phyloP scores from a whole-genome alignment of 2,888 invertebrate genomes.

The Spilosoma lubricipeda region DNA sequence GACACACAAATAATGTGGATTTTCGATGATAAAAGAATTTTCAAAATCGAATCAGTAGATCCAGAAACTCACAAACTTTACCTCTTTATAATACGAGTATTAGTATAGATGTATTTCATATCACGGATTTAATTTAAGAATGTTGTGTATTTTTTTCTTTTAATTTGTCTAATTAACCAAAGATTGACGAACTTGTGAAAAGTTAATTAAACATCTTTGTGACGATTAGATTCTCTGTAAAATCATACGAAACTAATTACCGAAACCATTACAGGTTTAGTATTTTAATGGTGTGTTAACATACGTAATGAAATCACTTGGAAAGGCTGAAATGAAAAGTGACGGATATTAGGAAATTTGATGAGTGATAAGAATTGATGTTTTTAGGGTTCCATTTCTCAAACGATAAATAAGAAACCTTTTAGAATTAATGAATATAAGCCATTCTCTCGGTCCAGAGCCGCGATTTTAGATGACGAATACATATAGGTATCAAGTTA shows the following conservation, averaged over 20 bases:
- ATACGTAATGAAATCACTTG: slow-evolving; percentile 11
- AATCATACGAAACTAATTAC: slow-evolving; percentile 41
- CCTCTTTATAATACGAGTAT: not conserved
- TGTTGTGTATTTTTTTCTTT: slow-evolving; percentile 16
- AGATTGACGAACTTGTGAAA: slow-evolving; percentile 8
- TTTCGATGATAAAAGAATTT: too few species aligned
- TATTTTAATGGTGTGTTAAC: slow-evolving; percentile 24
- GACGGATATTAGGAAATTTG: slow-evolving; percentile 1
- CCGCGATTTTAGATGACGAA: too few species aligned
- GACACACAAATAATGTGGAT: too few species aligned
- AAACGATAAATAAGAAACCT: not conserved
- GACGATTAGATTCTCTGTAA: slow-evolving; percentile 26
- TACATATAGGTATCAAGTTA: too few species aligned
- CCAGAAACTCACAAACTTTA: too few species aligned
- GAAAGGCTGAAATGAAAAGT: slow-evolving; percentile 5
- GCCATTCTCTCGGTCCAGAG: not conserved
- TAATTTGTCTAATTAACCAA: slow-evolving; percentile 35
- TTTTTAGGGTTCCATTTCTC: not conserved
- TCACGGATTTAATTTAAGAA: slow-evolving; percentile 8
- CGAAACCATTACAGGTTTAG: slow-evolving; percentile 8
- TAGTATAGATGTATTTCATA: not conserved
- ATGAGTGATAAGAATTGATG: not conserved
- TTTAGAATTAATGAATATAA: not conserved
- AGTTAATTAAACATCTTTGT: slow-evolving; percentile 45
- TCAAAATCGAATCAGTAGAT: too few species aligned